phyloP scores from a whole-genome alignment of 2,888 invertebrate species.

The Penaeus monodon region DNA sequence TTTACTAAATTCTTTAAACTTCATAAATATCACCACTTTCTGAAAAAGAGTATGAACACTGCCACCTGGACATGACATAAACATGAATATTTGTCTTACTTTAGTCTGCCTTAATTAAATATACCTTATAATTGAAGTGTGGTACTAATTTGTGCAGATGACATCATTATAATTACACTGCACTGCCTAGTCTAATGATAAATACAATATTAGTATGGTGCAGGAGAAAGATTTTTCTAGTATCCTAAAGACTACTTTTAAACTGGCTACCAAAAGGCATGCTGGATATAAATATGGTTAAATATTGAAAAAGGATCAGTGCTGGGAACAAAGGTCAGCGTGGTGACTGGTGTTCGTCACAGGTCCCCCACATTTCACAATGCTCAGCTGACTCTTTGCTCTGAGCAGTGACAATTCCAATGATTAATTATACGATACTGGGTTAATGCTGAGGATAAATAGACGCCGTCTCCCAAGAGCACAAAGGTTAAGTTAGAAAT shows the following conservation, averaged over 20 bases:
- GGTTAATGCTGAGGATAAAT: conserved; percentile 17
- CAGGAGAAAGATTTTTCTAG: conserved; percentile 21
- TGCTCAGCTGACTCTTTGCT: conserved; percentile 13
- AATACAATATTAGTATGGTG: conserved; percentile 5
- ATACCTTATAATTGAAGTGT: conserved; percentile 18
- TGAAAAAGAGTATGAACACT: neutral
- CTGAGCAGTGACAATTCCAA: conserved; percentile 12
- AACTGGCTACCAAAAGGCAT: conserved; percentile 9
- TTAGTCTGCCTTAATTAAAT: conserved; percentile 14
- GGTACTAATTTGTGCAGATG: conserved; percentile 1
- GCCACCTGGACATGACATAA: neutral
- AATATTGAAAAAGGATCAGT: too few species aligned
- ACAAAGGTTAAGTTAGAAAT: conserved; percentile 16
- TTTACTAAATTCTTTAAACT: too few species aligned
- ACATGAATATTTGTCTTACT: neutral
- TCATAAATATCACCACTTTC: too few species aligned
- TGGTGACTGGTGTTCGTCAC: conserved; percentile 10
- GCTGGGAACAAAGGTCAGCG: neutral
- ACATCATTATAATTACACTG: neutral
- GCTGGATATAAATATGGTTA: conserved; percentile 9
- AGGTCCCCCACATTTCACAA: conserved; percentile 23
- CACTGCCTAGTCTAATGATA: conserved; percentile 12
- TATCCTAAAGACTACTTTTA: conserved; percentile 7
- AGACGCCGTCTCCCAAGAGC: conserved; percentile 23
- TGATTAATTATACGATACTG: neutral